Conservation (phyloP, 2,113 vertebrate genomes). For the Atrichornis clamosus region DNA sequence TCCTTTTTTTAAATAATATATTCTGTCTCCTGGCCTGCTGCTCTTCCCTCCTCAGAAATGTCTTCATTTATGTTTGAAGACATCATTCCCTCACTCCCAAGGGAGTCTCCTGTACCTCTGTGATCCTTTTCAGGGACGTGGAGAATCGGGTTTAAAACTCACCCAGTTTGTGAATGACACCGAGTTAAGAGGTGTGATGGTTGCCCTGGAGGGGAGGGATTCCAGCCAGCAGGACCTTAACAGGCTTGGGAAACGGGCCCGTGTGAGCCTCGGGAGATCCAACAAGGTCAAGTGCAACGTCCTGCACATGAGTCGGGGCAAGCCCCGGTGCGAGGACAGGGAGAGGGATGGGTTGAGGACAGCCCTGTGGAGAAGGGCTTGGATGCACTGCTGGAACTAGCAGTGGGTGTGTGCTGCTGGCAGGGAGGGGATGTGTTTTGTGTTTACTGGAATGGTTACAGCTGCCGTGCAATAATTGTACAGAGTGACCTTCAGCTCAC, state of each 20-base stretch:
- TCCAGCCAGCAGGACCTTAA: background rate
- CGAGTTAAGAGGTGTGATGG: background rate
- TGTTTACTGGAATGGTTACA: background rate
- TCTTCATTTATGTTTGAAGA: background rate
- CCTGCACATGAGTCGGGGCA: fast-evolving
- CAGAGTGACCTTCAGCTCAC: background rate
- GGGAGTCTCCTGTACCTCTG: background rate
- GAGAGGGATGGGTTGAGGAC: background rate
- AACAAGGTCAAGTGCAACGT: background rate
- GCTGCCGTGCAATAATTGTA: background rate
- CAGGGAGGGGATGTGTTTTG: background rate
- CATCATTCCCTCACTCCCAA: background rate
- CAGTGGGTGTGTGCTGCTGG: background rate
- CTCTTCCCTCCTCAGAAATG: background rate
- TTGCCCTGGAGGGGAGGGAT: background rate
- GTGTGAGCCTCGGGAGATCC: background rate
- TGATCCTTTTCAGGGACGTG: fast-evolving
- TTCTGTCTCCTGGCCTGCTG: background rate
- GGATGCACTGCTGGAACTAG: background rate
- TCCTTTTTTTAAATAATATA: background rate
- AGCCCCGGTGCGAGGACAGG: background rate
- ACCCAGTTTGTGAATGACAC: fast-evolving
- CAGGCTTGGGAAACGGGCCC: background rate
- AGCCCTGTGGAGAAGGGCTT: background rate
- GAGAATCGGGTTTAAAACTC: background rate